Evolutionary conservation across 92 coral and sea anemone genomes (phyloP), one percentile per base, ranked within the genome.

Genomic region (Muricea muricata): DNA sequence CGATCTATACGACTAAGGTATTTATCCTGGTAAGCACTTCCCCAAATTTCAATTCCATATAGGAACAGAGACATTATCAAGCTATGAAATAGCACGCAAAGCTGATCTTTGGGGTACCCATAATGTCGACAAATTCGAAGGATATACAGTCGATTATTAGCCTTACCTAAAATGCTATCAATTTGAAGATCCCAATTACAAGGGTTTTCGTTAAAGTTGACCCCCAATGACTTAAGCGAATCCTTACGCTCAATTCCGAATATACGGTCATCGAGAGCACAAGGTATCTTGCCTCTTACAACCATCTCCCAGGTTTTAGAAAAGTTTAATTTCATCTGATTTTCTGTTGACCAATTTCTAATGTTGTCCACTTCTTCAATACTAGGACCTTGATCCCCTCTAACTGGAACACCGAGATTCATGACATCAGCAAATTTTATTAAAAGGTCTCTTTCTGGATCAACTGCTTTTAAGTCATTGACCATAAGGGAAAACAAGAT

Each of bases 1-100:
- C 42, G 42, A 37, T 37, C 42, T 37, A 88, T 83, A 47, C 57
- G 84, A 54, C 60, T 58, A 35, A 83, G 81, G 41, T 83, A 69
- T 46, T 84, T 84, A 40, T 54, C 40, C 42, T 84, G 50, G 20
- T 69, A 60, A 50, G 88, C 92, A 47, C 58, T 21, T 1, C 63
- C 89, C 89, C 87, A 79, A 48, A 84, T 83, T 42, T 72, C 88
- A 72, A 52, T 52, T 0, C 69, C 84, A 85, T 70, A n/a, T n/a
- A n/a, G n/a, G n/a, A n/a, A n/a, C n/a, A n/a, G n/a, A n/a, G n/a
- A n/a, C n/a, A n/a, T n/a, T n/a, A n/a, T n/a, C n/a, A n/a, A n/a
- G n/a, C 86, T 84, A 55, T 78, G 75, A 72, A 87, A 84, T 71
- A 70, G 75, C 20, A 40, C 23, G 48, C 67, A 70, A 28, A 89